Evolutionary conservation across 2,888 invertebrate genomes (phyloP).

Genomic region (Horisme vitalbata): DNA sequence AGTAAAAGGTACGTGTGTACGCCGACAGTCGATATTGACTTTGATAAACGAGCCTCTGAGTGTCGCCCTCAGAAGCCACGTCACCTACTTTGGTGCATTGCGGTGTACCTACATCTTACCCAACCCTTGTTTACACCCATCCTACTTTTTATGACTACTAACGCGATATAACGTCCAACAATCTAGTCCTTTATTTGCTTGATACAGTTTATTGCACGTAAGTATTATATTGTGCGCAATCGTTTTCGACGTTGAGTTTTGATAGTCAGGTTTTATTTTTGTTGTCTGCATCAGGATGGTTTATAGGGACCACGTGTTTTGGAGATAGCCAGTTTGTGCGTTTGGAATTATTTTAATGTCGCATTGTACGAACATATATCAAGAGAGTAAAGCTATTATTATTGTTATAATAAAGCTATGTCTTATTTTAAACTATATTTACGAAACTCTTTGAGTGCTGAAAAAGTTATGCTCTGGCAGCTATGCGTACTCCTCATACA

Average conservation of each 20-base stretch:
- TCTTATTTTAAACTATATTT: too few species aligned
- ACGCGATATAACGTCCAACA: slow-evolving; percentile 64
- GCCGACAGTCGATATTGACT: slow-evolving; percentile 79
- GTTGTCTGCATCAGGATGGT: slow-evolving; percentile 25
- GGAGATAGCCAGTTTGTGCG: slow-evolving; percentile 4
- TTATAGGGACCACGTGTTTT: slow-evolving; percentile 22
- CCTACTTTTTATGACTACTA: slow-evolving; percentile 75
- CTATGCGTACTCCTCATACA: too few species aligned
- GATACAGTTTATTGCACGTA: slow-evolving; percentile 66
- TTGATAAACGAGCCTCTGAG: slow-evolving; percentile 77
- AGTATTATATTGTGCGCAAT: slow-evolving; percentile 58
- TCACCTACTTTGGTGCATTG: slow-evolving; percentile 80
- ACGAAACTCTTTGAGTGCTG: too few species aligned
- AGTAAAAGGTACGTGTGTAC: slow-evolving; percentile 64
- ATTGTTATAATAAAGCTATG: too few species aligned
- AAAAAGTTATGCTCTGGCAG: too few species aligned
- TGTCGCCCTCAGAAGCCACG: slow-evolving; percentile 77
- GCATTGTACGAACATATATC: background rate
- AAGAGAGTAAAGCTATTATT: too few species aligned
- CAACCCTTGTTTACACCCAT: slow-evolving; percentile 73
- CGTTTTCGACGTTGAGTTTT: slow-evolving; percentile 40
- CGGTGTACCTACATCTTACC: slow-evolving; percentile 58
- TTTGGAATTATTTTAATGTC: slow-evolving; percentile 5
- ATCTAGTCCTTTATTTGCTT: slow-evolving; percentile 68
- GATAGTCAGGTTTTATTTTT: slow-evolving; percentile 34